Conservation (phyloP, 1,140 invertebrate species). For the Scaptomyza montana region DNA sequence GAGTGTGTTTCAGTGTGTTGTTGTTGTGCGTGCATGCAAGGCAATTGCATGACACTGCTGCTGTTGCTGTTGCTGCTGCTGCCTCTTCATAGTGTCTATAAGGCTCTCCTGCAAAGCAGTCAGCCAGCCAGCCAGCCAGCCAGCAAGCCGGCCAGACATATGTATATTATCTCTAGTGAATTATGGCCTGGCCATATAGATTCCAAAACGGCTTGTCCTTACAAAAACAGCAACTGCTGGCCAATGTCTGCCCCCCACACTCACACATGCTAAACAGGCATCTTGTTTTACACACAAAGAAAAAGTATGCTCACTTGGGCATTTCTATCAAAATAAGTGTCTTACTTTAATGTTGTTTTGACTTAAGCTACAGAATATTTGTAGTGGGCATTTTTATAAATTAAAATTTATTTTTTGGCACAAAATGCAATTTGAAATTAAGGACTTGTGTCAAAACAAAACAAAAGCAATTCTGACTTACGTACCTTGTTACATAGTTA, state of each 20-base stretch:
- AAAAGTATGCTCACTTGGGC: not conserved
- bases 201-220: conserved; percentile 79
- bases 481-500: not conserved
- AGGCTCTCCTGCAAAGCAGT: conserved; percentile 20
- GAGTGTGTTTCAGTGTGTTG: conserved; percentile 21
- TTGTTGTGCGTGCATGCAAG: conserved; percentile 37
- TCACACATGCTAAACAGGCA: conserved; percentile 20
- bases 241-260: conserved; percentile 49
- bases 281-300: not conserved
- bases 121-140: not conserved
- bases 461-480: no score
- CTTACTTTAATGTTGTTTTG: no score
- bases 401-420: no score
- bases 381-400: no score
- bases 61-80: not conserved
- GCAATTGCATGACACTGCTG: conserved; percentile 35
- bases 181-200: conserved; percentile 78
- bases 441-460: no score
- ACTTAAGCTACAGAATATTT: no score
- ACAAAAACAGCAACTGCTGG: conserved; percentile 44
- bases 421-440: no score
- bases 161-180: conserved; percentile 81
- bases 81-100: not conserved
- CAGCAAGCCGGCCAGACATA: conserved; percentile 50
- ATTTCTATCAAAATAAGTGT: no score